Conservation (phyloP, 2,888 invertebrate species). For the Ochropacha duplaris region DNA sequence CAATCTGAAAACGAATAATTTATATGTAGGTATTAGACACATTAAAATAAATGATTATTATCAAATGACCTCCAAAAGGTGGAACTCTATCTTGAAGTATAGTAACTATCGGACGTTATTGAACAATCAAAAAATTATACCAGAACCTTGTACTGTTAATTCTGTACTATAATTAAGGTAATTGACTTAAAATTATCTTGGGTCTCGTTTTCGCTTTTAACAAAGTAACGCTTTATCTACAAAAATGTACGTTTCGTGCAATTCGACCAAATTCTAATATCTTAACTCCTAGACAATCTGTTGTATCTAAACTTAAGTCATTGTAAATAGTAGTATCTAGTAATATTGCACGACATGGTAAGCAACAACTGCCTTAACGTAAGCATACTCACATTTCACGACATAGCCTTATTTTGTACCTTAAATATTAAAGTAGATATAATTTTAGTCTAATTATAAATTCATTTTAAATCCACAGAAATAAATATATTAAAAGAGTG, state of each 20-base stretch:
- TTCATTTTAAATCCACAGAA: slow-evolving; percentile 56
- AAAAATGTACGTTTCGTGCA: slow-evolving; percentile 45
- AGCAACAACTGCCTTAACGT: slow-evolving; percentile 76
- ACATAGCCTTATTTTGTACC: slow-evolving; percentile 81
- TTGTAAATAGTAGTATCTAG: slow-evolving; percentile 62
- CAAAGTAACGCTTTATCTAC: slow-evolving; percentile 66
- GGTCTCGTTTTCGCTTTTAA: slow-evolving; percentile 34
- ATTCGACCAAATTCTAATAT: slow-evolving; percentile 69
- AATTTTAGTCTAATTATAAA: slow-evolving; percentile 41
- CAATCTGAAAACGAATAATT: neutral
- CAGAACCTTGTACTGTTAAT: neutral
- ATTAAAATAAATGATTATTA: neutral
- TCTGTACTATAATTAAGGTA: neutral
- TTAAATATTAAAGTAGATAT: slow-evolving; percentile 48
- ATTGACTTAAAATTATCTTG: neutral
- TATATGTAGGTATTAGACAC: neutral
- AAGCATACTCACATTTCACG: slow-evolving; percentile 77
- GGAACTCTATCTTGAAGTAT: neutral
- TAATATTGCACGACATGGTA: slow-evolving; percentile 67
- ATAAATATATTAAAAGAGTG: slow-evolving; percentile 37
- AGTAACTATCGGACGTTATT: neutral
- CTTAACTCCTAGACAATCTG: slow-evolving; percentile 42
- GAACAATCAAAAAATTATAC: neutral
- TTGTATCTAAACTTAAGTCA: slow-evolving; percentile 35
- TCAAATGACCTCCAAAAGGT: too few species aligned